phyloP scores from a whole-genome alignment of 30 jellyfish, hydroid and myxozoan species.

The Rhopilema esculentum region DNA sequence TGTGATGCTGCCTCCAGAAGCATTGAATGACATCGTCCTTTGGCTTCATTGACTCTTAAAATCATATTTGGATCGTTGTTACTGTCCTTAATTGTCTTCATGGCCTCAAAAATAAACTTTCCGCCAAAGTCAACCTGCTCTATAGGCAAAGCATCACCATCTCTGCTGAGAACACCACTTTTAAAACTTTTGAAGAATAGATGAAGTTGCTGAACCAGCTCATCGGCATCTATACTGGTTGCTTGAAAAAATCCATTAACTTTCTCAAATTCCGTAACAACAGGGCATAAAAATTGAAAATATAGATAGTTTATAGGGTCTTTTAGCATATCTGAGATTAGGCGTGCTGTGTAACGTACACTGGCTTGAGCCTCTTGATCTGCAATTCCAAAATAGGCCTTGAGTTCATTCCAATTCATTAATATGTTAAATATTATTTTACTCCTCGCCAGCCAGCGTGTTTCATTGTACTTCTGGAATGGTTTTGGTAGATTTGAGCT shows the following conservation, averaged over 20 bases:
- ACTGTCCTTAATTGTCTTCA: background rate
- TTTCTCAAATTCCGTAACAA: slow-evolving; percentile 58
- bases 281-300: slow-evolving; percentile 52
- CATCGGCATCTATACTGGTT: slow-evolving; percentile 49
- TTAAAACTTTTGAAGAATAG: slow-evolving; percentile 37
- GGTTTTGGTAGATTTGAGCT: slow-evolving; percentile 27
- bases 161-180: slow-evolving; percentile 10
- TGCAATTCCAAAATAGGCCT: slow-evolving; percentile 31
- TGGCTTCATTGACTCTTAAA: too few relatives aligned
- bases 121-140: slow-evolving; percentile 61
- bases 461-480: slow-evolving; percentile 35
- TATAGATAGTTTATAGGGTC: slow-evolving; percentile 60
- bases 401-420: too few relatives aligned
- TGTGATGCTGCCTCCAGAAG: too few relatives aligned
- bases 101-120: slow-evolving; percentile 54
- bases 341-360: slow-evolving; percentile 50
- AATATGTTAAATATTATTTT: too few relatives aligned
- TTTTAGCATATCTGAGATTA: slow-evolving; percentile 41
- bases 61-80: too few relatives aligned
- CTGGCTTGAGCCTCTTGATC: slow-evolving; percentile 19
- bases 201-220: background rate
- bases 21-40: too few relatives aligned
- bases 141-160: slow-evolving; percentile 13
- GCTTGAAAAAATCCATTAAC: slow-evolving; percentile 64
- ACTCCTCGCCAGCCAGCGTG: too few relatives aligned